phyloP scores from a whole-genome alignment of 2,888 invertebrate genomes.

The Caradrina clavipalpis region DNA sequence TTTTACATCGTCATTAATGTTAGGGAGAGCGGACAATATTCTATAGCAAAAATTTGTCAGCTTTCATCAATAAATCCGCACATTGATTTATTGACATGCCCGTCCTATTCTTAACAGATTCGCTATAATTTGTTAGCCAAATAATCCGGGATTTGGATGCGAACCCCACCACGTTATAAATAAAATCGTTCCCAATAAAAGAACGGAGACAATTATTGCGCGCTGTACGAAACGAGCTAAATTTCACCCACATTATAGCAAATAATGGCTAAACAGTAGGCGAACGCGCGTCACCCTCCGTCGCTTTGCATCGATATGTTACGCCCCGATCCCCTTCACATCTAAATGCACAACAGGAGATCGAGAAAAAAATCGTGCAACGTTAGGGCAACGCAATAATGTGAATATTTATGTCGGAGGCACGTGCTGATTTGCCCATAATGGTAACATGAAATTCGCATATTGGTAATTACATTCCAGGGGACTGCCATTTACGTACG shows the following conservation, averaged over 20 bases:
- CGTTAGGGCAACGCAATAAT: slow-evolving; percentile 85
- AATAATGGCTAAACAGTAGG: slow-evolving; percentile 89
- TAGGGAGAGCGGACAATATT: slow-evolving; percentile 72
- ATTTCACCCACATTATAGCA: slow-evolving; percentile 90
- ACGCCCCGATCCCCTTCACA: slow-evolving; percentile 87
- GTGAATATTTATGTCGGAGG: slow-evolving; percentile 88
- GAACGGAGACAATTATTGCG: slow-evolving; percentile 86
- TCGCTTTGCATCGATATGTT: slow-evolving; percentile 84
- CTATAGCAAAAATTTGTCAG: slow-evolving; percentile 77
- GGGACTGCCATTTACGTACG: slow-evolving; percentile 59
- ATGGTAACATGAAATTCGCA: slow-evolving; percentile 87
- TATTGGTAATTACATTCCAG: slow-evolving; percentile 84
- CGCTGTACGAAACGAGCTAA: slow-evolving; percentile 85
- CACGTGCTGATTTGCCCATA: slow-evolving; percentile 88
- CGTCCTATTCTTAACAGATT: slow-evolving; percentile 88
- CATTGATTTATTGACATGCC: slow-evolving; percentile 88
- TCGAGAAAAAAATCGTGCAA: slow-evolving; percentile 81
- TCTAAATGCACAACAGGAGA: slow-evolving; percentile 89
- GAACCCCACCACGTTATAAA: slow-evolving; percentile 74
- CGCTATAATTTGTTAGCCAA: slow-evolving; percentile 90
- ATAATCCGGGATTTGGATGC: slow-evolving; percentile 89
- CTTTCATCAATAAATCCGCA: slow-evolving; percentile 86
- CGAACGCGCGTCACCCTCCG: slow-evolving; percentile 82
- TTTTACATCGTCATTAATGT: slow-evolving; percentile 68
- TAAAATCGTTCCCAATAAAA: slow-evolving; percentile 82